These are phyloP conservation scores for Alfaro cultratus DNA, from an alignment of 2,797 vertebrate genomes.

Conservation along the genomic window DNA sequence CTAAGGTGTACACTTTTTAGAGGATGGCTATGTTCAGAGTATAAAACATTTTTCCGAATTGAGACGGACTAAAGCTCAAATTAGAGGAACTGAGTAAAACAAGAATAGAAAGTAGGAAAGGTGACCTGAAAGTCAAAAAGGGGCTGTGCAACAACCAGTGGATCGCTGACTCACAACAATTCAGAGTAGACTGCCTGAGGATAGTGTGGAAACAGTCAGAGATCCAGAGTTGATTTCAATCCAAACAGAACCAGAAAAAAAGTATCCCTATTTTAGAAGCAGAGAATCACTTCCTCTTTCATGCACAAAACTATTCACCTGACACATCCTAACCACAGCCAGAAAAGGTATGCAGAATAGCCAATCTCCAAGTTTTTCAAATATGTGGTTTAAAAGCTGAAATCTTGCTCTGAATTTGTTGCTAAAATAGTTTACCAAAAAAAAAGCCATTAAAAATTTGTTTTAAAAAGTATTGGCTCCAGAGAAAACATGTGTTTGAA, in stretches of 20 bases:
- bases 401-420: conserved; percentile 19
- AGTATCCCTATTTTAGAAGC: conserved; percentile 36
- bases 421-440: conserved; percentile 35
- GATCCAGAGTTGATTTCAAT: conserved; percentile 1
- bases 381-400: conserved; percentile 28
- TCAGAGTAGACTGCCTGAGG: conserved; percentile 49
- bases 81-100: conserved; percentile 30
- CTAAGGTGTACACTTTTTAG: conserved; percentile 68
- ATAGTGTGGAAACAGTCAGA: conserved; percentile 56
- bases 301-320: conserved; percentile 20
- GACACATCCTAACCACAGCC: background rate
- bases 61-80: conserved; percentile 43
- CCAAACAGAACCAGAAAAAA: conserved; percentile 28
- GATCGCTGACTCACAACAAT: conserved; percentile 49
- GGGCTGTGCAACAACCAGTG: conserved; percentile 65
- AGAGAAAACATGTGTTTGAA: background rate
- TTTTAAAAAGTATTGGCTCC: conserved; percentile 3
- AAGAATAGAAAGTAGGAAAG: conserved; percentile 38
- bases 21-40: conserved; percentile 27
- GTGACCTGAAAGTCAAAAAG: conserved; percentile 76
- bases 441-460: too few relatives aligned
- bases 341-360: background rate
- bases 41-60: conserved; percentile 52
- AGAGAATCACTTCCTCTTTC: conserved; percentile 38
- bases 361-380: conserved; percentile 4